Base-by-base conservation (phyloP, 2,797 vertebrate species). In the Numenius phaeopus region DNA sequence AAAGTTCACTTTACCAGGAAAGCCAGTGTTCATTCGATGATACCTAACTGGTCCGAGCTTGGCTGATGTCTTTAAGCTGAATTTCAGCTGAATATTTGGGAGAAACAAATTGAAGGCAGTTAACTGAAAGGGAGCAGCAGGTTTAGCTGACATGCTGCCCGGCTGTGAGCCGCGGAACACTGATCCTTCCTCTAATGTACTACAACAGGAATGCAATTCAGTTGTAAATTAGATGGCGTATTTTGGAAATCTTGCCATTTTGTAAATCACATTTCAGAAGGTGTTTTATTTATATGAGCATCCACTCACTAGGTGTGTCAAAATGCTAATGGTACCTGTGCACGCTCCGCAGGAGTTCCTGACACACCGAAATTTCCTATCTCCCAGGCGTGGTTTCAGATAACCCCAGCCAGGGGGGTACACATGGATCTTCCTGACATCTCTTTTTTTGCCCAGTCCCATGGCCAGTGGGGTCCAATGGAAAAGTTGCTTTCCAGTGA, bases 21-120 rank as follows among this genome's bases (percentile, higher is more conserved):
- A 7, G 3, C 39, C 6, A 1, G 32, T 2, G 1, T 64, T 82
- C 30, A 7, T 37, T 32, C 2, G 3, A 7, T 14, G 14, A 39
- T 0, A 11, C 78, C 19, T 62, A 50, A n/a, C 42, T 52, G 59
- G 47, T 40, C 52, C 29, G 21, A 55, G 10, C 30, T 37, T 22
- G 54, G 54, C 20, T 37, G 34, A 73, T 10, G 20, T 47, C 71
- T 73, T 62, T 72, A 59, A 58, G 67, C 23, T 69, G 58, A 47
- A 84, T 75, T 75, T 55, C 24, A 24, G 54, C 23, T 65, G 39
- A 42, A 37, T 81, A 59, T 69, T 83, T 42, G 47, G 29, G 39
- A 69, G 52, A 81, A 88, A 72, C 20, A 47, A 62, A 42, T 24
- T 2, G 0, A 70, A 78, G 69, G 23, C 18, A 62, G 42, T 26